Conservation (phyloP, 2,888 invertebrate genomes). For the Lasioglossum leucozonium region DNA sequence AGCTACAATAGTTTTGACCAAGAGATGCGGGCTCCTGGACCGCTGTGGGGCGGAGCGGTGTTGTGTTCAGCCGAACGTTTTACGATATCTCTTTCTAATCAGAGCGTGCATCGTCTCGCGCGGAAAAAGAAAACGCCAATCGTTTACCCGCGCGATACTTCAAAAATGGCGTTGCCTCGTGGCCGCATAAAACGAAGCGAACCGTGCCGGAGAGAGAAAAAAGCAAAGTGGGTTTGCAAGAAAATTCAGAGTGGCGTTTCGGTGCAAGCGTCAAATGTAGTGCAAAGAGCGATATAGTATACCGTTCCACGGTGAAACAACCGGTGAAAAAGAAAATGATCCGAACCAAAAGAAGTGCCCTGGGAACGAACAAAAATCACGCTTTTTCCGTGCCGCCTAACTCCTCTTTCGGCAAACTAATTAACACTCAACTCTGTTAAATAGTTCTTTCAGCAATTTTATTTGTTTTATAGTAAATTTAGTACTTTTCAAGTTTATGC, state of each 20-base stretch:
- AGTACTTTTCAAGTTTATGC: background rate
- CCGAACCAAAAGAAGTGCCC: background rate
- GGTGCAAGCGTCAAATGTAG: conserved; percentile 44
- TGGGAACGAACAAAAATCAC: background rate
- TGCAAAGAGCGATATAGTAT: conserved; percentile 39
- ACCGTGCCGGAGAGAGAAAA: conserved; percentile 16
- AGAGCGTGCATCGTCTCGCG: background rate
- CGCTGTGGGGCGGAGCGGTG: no score
- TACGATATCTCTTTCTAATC: background rate
- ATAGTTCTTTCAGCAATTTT: background rate
- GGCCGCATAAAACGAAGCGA: conserved; percentile 39
- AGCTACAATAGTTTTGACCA: no score
- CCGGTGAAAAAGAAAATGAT: conserved; percentile 17
- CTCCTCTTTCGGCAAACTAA: background rate
- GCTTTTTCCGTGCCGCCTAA: background rate
- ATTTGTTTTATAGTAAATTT: accelerated
- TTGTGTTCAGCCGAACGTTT: background rate
- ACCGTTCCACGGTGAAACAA: conserved; percentile 10
- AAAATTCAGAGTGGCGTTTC: conserved; percentile 41
- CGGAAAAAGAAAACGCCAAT: background rate
- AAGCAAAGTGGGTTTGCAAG: conserved; percentile 23
- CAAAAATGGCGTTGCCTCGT: background rate
- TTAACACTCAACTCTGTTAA: background rate
- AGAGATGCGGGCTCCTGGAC: no score
- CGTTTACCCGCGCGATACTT: conserved; percentile 13